Conservation (phyloP, 2,797 vertebrate genomes). For the Scyliorhinus canicula region DNA sequence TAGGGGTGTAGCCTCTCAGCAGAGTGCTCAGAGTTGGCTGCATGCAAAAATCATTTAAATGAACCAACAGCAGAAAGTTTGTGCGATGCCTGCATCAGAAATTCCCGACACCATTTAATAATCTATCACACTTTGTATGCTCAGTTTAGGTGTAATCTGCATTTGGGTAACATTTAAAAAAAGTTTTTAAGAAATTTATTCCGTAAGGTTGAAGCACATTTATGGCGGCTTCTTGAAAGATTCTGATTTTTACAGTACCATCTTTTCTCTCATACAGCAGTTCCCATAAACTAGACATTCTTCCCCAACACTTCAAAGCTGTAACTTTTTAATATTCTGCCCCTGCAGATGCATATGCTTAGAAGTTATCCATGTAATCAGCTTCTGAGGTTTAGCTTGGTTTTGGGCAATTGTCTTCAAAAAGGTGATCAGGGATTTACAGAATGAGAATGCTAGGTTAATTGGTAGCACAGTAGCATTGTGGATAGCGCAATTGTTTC, state of each 20-base stretch:
- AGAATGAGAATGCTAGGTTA: background rate
- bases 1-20: background rate
- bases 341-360: background rate
- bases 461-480: too few relatives aligned
- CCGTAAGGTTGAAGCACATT: background rate
- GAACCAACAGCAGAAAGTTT: too few relatives aligned
- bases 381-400: background rate
- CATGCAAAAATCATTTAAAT: background rate
- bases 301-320: background rate
- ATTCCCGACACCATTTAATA: background rate
- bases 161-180: background rate
- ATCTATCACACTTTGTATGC: background rate
- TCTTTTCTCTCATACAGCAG: background rate
- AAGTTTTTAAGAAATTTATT: background rate
- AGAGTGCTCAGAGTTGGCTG: background rate
- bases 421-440: background rate
- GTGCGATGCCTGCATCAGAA: background rate
- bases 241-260: background rate
- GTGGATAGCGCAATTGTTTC: too few relatives aligned
- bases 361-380: background rate
- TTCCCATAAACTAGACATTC: background rate
- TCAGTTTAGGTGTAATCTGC: background rate
- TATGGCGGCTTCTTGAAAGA: background rate
- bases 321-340: background rate
- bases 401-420: background rate